Conservation (phyloP, 37 sponge, comb jelly and placozoan genomes). For the Aplysina aerophoba region DNA sequence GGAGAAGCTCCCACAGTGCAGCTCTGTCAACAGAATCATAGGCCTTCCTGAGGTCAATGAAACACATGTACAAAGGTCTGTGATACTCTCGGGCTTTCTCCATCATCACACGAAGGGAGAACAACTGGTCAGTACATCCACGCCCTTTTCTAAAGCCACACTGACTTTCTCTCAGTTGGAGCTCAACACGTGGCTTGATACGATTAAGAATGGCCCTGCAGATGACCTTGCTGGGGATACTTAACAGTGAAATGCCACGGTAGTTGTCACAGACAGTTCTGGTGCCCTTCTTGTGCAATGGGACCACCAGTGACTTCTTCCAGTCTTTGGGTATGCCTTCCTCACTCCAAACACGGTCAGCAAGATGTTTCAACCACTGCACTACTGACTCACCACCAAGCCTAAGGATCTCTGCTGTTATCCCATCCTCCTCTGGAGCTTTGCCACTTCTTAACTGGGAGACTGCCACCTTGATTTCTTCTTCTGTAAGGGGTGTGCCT, state of each 20-base stretch:
- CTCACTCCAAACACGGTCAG: neutral
- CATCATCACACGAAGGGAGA: conserved; percentile 26
- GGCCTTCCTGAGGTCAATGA: conserved; percentile 24
- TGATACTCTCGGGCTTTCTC: conserved; percentile 10
- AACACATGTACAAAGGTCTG: conserved; percentile 21
- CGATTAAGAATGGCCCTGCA: conserved; percentile 5
- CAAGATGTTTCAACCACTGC: neutral
- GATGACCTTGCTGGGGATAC: conserved; percentile 23
- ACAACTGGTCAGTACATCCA: conserved; percentile 9
- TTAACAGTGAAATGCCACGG: neutral
- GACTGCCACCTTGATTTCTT: neutral
- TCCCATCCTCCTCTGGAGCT: neutral
- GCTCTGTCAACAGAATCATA: neutral
- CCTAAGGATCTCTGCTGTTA: neutral
- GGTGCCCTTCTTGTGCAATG: conserved; percentile 10
- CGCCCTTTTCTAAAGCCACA: neutral
- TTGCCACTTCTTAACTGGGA: neutral
- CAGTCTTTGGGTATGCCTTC: neutral
- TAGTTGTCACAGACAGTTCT: neutral
- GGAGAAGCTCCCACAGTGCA: conserved; percentile 17
- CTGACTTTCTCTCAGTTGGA: no score
- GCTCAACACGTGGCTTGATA: conserved; percentile 13
- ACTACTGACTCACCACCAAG: neutral
- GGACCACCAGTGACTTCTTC: neutral
- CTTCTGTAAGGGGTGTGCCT: neutral